Base-by-base conservation (phyloP, 1,140 invertebrate genomes). In the Danaus plexippus region DNA sequence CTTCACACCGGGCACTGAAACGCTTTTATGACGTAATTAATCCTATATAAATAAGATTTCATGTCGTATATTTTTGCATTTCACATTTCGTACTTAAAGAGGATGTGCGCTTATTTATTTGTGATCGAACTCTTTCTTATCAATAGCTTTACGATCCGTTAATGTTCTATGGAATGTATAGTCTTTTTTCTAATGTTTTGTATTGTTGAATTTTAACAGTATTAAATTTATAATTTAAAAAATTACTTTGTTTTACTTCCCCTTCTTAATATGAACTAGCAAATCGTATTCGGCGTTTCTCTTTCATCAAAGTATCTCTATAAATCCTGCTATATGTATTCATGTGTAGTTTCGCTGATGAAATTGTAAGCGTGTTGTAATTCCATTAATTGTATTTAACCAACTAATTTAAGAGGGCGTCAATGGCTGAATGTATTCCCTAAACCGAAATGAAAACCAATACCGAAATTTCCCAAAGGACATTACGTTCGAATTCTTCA, bases 181-280 rank as follows among this genome's bases (percentile, higher is more conserved):
- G 68, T 66, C 54, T 77, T 71, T 72, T 74, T 70, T 65, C 64
- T 71, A 80, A 71, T 66, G 73, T 85, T 81, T 77, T 76, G 66
- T 79, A 77, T 81, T 85, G 78, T 83, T 85, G 80, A 83, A 81
- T 76, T 79, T 82, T 85, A 83, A 81, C 78, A 80, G 77, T 80
- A 85, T 83, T 85, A 81, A 78, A 80, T 71, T 70, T 64, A 63
- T 64, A 67, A 67, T 73, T 70, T 69, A 55, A 43, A 18, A 47
- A 13, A 54, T 49, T 56, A 10, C 49, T 48, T 59, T 55, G 59
- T 64, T 69, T 61, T 32, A 4, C 22, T 32, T 8, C 22, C 22
- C 22, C 4, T 32, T 32, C 7, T 32, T 32, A 32, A 32, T 32
- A 32, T 32, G 2, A 32, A 32, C 7, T 32, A 32, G 22, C 22